phyloP scores from a whole-genome alignment of 2,888 invertebrate species.

The Cephus sareptanus region DNA sequence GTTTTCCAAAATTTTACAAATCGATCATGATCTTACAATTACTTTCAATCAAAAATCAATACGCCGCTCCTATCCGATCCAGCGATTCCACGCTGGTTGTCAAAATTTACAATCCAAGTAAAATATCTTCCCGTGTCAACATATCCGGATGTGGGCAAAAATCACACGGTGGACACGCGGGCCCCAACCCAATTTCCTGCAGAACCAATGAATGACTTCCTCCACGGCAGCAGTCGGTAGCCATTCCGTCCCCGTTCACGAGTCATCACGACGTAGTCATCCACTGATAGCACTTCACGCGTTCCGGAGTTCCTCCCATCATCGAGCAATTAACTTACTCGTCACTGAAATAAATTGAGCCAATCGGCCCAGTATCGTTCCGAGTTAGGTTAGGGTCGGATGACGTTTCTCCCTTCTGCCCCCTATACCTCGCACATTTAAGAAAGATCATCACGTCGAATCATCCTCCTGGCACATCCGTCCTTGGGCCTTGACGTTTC shows the following conservation, averaged over 20 bases:
- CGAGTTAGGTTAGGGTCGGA: neutral
- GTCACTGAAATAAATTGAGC: constrained; percentile 19
- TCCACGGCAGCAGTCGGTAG: neutral
- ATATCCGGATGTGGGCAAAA: neutral
- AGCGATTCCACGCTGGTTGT: neutral
- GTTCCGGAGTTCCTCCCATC: constrained; percentile 5
- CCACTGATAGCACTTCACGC: constrained; percentile 13
- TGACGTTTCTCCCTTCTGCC: neutral
- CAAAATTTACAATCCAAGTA: neutral
- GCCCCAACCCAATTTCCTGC: neutral
- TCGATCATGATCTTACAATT: neutral
- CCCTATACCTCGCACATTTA: neutral
- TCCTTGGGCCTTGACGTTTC: neutral
- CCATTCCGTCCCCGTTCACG: constrained; percentile 10
- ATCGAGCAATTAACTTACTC: constrained; percentile 13
- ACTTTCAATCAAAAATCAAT: neutral
- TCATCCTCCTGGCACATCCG: neutral
- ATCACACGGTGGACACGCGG: neutral
- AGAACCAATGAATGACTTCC: neutral
- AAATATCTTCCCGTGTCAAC: neutral
- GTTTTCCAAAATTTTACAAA: neutral
- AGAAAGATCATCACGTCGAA: neutral
- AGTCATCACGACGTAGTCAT: constrained; percentile 8
- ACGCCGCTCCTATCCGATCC: neutral
- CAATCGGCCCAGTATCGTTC: constrained; percentile 3